phyloP scores from a whole-genome alignment of 2,113 vertebrate species.

The Pterocles gutturalis region DNA sequence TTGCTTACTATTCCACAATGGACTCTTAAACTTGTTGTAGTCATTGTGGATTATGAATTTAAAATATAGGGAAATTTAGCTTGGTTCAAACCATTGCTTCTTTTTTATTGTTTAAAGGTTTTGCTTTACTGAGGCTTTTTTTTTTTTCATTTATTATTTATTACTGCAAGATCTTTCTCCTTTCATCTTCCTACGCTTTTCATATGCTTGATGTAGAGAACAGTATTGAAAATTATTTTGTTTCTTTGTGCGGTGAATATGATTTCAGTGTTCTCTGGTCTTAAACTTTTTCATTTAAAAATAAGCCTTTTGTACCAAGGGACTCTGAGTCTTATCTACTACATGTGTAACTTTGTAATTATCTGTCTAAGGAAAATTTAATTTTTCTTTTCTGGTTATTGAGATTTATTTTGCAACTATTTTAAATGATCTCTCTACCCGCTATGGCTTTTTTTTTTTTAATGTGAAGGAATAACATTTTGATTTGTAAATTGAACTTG shows the following conservation, averaged over 20 bases:
- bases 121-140: neutral
- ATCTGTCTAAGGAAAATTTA: neutral
- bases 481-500: neutral
- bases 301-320: neutral
- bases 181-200: neutral
- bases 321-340: neutral
- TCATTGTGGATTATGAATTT: neutral
- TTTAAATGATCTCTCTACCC: neutral
- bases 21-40: neutral
- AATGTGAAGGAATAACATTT: neutral
- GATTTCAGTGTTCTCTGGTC: neutral
- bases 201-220: neutral
- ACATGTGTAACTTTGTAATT: neutral
- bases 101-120: neutral
- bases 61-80: neutral
- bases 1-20: neutral
- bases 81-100: neutral
- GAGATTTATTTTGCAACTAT: neutral
- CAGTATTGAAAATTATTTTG: neutral
- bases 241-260: neutral
- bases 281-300: neutral
- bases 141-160: neutral
- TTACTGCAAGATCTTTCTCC: neutral
- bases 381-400: neutral
- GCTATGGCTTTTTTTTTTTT: neutral